Evolutionary conservation across 1,140 invertebrate species (phyloP).

Genomic region (Cyclargus thomasi): DNA sequence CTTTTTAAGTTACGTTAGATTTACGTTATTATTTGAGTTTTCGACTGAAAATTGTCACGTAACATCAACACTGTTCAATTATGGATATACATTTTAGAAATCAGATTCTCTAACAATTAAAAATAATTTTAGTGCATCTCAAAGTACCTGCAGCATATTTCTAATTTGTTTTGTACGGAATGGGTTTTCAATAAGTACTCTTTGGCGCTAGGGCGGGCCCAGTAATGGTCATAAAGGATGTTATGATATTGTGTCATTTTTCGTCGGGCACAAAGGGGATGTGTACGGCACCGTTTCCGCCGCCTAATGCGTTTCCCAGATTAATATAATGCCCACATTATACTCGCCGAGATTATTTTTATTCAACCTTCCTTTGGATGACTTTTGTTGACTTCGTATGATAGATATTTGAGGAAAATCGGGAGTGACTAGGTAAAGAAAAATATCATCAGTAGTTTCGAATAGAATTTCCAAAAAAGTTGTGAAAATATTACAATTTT

Average conservation of each 20-base stretch:
- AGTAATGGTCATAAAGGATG: slow-evolving; percentile 64
- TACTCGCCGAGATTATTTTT: slow-evolving; percentile 38
- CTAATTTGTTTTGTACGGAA: neutral
- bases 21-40: no score
- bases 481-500: no score
- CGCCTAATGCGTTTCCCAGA: slow-evolving; percentile 58
- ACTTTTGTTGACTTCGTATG: neutral
- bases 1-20: no score
- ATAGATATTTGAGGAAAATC: neutral
- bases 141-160: neutral
- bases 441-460: neutral
- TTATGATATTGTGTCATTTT: slow-evolving; percentile 70
- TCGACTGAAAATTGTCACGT: no score
- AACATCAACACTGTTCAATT: no score
- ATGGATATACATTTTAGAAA: no score
- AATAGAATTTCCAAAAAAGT: no score
- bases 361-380: slow-evolving; percentile 31
- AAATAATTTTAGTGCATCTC: no score
- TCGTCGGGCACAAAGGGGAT: slow-evolving; percentile 47
- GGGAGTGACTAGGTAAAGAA: neutral
- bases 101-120: no score
- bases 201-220: slow-evolving; percentile 40
- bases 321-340: slow-evolving; percentile 38
- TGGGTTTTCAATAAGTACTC: neutral
- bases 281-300: slow-evolving; percentile 56